These are phyloP conservation scores for Orientallactaga sibirica DNA, from an alignment of 2,797 vertebrate species.

Conservation along the genomic window DNA sequence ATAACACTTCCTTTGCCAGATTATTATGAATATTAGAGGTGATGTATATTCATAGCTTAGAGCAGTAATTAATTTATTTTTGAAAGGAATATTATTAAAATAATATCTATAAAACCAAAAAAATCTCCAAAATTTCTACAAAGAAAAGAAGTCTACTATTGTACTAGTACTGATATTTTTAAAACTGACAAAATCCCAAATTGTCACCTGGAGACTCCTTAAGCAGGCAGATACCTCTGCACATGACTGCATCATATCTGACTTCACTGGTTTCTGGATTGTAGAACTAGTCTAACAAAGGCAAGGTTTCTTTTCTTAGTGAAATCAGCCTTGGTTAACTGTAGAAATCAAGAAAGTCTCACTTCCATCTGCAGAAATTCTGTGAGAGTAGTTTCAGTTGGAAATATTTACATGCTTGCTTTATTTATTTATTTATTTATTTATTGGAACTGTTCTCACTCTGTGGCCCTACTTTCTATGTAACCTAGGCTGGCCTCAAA, in stretches of 20 bases:
- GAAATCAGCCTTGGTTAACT: background rate
- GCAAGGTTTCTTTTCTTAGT: background rate
- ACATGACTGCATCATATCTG: background rate
- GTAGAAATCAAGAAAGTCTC: background rate
- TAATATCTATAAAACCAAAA: no score
- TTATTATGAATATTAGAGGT: slow-evolving; percentile 13
- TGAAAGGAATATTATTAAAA: background rate
- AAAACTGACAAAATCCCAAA: slow-evolving; percentile 53
- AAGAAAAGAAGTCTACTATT: slow-evolving; percentile 55
- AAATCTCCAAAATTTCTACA: background rate
- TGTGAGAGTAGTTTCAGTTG: slow-evolving; percentile 31
- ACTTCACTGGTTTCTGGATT: slow-evolving; percentile 47
- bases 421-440: no score
- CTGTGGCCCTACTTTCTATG: background rate
- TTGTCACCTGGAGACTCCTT: slow-evolving; percentile 46
- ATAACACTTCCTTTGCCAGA: slow-evolving; percentile 35
- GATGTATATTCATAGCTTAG: slow-evolving; percentile 37
- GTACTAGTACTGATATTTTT: slow-evolving; percentile 1
- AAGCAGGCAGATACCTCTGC: background rate
- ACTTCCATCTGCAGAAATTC: slow-evolving; percentile 16
- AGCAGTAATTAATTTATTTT: slow-evolving; percentile 10
- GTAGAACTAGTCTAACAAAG: background rate
- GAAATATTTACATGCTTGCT: slow-evolving; percentile 27
- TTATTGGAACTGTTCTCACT: background rate
- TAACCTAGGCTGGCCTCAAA: background rate